Evolutionary conservation across 2,888 invertebrate species (phyloP), one percentile per base, ranked within the genome.

Genomic region (Diaphora mendica): DNA sequence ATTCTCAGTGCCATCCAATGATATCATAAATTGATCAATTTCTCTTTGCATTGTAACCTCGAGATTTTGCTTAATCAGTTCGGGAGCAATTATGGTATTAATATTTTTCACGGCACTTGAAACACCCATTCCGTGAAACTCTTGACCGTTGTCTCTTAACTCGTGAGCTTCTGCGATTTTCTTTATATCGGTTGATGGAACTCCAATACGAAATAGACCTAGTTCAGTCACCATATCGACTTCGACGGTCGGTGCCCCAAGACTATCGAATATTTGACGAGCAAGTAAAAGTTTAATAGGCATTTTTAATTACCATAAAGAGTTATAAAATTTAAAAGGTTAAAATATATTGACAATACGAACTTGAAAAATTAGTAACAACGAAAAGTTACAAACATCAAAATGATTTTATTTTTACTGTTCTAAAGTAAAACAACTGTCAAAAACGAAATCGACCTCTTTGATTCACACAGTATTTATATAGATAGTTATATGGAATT

Each of bases 201-300:
- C 99, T 65, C 99, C 99, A 75, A 99, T 97, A 73, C 99, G 96
- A 94, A 98, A 98, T 44, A 98, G 92, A n/a, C 98, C 99, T 87
- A 97, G 97, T 88, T 98, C 99, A 13, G 97, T 97, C 17, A 97
- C 96, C 89, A 97, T 94, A 87, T 97, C 97, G 82, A 99, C 99
- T 96, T 99, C 99, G 70, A 99, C 98, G 17, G 99, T 99, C 67
- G 99, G 99, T 87, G 99, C 98, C 72, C 99, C 99, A 86, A 99
- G 97, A 55, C 99, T 98, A 96, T 99, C 99, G 92, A 98, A 99
- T 94, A 99, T 99, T 96, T 99, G 99, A 90, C 99, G 98, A 79
- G 99, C 99, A 85, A 97, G 96, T 86, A 99, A 97, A 86, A 98
- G 97, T 94, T 98, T 97, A 87, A 99, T 98, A 68, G 99, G 97